These are phyloP conservation scores for Sorex araneus DNA, from an alignment of 2,113 vertebrate species.

Conservation along the genomic window DNA sequence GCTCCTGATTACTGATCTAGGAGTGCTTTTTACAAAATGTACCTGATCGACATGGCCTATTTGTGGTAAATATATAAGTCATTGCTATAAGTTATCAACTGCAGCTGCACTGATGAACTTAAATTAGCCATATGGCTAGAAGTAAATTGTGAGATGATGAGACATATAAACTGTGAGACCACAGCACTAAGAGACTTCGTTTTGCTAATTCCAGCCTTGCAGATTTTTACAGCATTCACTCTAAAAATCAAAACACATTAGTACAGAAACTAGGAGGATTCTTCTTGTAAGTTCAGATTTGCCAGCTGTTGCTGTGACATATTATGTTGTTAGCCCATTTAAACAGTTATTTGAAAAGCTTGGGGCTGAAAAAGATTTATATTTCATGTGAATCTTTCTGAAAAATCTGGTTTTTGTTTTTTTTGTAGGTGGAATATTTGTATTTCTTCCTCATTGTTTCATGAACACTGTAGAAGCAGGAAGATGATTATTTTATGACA, in stretches of 20 bases:
- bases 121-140: neutral
- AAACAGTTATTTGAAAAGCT: neutral
- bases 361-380: neutral
- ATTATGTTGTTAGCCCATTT: neutral
- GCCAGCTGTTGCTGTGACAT: neutral
- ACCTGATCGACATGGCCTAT: neutral
- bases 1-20: neutral
- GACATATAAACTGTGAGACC: neutral
- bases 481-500: neutral
- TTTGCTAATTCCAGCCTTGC: slow-evolving; percentile 15
- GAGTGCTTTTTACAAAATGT: neutral
- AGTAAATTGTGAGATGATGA: neutral
- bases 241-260: neutral
- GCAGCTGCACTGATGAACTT: slow-evolving; percentile 6
- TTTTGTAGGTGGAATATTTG: neutral
- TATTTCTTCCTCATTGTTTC: neutral
- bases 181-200: neutral
- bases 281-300: neutral
- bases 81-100: slow-evolving; percentile 49
- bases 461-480: neutral
- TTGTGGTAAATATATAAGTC: neutral
- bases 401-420: neutral
- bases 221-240: neutral
- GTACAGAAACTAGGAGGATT: neutral
- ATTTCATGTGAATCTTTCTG: slow-evolving; percentile 5